phyloP scores from a whole-genome alignment of 2,113 vertebrate species.

The Lonchura striata region DNA sequence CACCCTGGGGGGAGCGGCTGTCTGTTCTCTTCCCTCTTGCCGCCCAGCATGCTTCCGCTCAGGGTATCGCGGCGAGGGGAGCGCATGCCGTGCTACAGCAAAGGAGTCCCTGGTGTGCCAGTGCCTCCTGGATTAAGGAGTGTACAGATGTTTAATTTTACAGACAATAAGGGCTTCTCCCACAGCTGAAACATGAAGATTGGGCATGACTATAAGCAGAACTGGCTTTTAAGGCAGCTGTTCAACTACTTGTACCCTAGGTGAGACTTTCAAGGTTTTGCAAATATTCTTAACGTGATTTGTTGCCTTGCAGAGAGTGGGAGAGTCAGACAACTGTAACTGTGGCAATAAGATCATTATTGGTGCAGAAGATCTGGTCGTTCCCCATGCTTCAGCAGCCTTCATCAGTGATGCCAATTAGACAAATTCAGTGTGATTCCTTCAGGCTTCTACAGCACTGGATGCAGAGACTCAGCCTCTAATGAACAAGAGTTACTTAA shows the following conservation, averaged over 20 bases:
- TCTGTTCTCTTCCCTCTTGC: too few species aligned
- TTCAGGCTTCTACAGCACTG: not conserved
- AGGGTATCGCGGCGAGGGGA: too few species aligned
- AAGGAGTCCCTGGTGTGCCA: not conserved
- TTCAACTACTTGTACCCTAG: not conserved
- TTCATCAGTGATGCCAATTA: conserved; percentile 12
- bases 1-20: too few species aligned
- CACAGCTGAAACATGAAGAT: not conserved
- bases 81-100: too few species aligned
- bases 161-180: not conserved
- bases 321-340: not conserved
- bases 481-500: not conserved
- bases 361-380: not conserved
- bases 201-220: not conserved
- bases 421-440: not conserved
- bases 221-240: not conserved
- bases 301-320: not conserved
- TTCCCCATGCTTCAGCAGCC: not conserved
- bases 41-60: too few species aligned
- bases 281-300: not conserved
- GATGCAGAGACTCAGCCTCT: not conserved
- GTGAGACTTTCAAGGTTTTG: not conserved
- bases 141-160: not conserved
- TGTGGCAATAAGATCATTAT: conserved; percentile 16
- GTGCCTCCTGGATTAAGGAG: not conserved